Percentiles rank a stretch among this genome's conserved stretches.
Conservation (phyloP, 2,888 invertebrate species). For the Calameuta filiformis region DNA sequence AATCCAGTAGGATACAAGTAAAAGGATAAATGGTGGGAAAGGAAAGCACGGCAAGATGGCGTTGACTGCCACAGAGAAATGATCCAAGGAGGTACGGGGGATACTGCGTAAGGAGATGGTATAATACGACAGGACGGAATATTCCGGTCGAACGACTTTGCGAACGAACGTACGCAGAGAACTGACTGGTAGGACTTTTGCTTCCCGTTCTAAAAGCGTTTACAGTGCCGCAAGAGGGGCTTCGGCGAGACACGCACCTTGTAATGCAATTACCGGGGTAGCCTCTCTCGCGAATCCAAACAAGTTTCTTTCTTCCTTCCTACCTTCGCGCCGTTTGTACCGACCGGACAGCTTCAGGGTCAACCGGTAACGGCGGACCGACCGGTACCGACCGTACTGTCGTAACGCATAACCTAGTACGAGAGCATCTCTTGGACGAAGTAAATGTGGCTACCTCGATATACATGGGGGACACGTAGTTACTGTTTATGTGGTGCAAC, state of each 20-base stretch:
- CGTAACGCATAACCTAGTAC: too few relatives aligned
- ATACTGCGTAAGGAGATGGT: neutral
- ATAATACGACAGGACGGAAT: slow-evolving; percentile 1
- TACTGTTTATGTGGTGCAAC: too few relatives aligned
- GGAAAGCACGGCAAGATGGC: neutral
- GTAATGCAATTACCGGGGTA: slow-evolving; percentile 5
- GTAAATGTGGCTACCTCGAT: too few relatives aligned
- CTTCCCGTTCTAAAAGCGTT: slow-evolving; percentile 37
- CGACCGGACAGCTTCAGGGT: too few relatives aligned
- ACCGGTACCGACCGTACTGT: too few relatives aligned
- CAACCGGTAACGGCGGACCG: too few relatives aligned
- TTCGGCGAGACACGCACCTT: slow-evolving; percentile 5
- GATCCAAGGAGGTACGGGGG: neutral
- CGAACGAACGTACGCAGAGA: too few relatives aligned
- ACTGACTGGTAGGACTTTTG: too few relatives aligned
- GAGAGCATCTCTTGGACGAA: too few relatives aligned
- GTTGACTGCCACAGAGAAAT: neutral
- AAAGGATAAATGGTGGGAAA: neutral
- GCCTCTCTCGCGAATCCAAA: slow-evolving; percentile 34
- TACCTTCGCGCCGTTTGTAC: neutral
- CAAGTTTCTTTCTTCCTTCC: slow-evolving; percentile 34
- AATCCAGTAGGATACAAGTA: too few relatives aligned
- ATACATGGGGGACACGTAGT: too few relatives aligned
- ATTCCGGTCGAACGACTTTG: slow-evolving; percentile 1
- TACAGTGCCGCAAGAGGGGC: neutral